Base-by-base conservation (phyloP, 2,113 vertebrate genomes). In the Heteronetta atricapilla region DNA sequence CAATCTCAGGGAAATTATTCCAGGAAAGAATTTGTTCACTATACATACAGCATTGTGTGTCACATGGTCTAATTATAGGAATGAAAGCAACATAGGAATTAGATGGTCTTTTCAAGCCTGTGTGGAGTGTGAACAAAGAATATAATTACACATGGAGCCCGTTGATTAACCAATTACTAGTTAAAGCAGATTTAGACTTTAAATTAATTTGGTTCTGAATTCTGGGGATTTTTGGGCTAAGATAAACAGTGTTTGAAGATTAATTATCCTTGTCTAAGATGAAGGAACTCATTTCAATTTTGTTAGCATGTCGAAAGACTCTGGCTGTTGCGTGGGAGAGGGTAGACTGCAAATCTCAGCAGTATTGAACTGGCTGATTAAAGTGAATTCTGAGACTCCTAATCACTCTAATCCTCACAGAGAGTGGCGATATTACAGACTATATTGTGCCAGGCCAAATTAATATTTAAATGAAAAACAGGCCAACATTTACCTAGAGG, bases 191-290 rank as follows among this genome's bases (percentile, higher is more conserved):
- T 97, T 97, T 97, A 97, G 97, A 97, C 94, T 98, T 97, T 97
- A 97, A 98, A 98, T 98, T 98, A 98, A 98, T 98, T 98, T 98
- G 95, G 89, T 94, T 97, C 96, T 97, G 97, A 97, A 96, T 97
- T 98, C 96, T 96, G 94, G 89, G 97, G 97, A 96, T 96, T 98
- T 97, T 62, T 28, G 80, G 92, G 95, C 91, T 83, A 95, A 98
- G 97, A 98, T 98, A 98, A 98, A 98, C 97, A 97, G 96, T 98
- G 94, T 98, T 98, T 97, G 98, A 98, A 98, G 97, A 98, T 98
- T 98, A 98, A 98, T 98, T 98, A 98, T 97, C 97, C 95, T 89
- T 97, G 94, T 96, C 93, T 93, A 95, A 97, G 97, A 98, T 97
- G 97, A 98, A 98, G 97, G 87, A 95, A 94, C 91, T 97, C 59